phyloP scores from a whole-genome alignment of 2,888 invertebrate genomes.

The Chalcis sispes region DNA sequence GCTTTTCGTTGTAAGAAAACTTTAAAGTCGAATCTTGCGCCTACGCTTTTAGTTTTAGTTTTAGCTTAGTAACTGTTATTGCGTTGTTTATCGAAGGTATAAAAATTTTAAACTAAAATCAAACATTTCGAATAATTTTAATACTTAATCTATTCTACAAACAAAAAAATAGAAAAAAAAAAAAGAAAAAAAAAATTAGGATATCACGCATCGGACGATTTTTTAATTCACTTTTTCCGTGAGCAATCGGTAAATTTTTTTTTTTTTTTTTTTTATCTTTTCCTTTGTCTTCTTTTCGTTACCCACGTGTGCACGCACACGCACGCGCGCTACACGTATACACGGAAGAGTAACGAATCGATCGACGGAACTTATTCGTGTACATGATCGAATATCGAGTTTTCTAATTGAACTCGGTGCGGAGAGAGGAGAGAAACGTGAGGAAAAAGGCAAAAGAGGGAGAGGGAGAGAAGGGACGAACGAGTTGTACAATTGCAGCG shows the following conservation, averaged over 20 bases:
- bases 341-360: too few species aligned
- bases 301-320: background rate
- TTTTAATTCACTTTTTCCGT: conserved; percentile 2
- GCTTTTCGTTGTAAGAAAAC: too few species aligned
- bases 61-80: too few species aligned
- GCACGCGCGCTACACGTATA: conserved; percentile 13
- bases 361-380: conserved; percentile 36
- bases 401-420: conserved; percentile 52
- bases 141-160: background rate
- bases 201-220: background rate
- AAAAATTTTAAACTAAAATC: too few species aligned
- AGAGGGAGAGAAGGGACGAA: too few species aligned
- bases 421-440: background rate
- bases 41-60: too few species aligned
- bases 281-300: background rate
- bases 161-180: background rate
- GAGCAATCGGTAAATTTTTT: too few species aligned
- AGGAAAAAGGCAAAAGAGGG: too few species aligned
- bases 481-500: too few species aligned
- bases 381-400: conserved; percentile 48
- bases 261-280: background rate
- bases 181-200: background rate
- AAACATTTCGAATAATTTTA: background rate
- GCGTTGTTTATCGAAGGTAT: too few species aligned
- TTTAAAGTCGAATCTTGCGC: too few species aligned